A percentile compares a stretch with the other conserved stretches of the same genome.
These are phyloP conservation scores for Rhopalosiphum padi DNA, from an alignment of 1,140 invertebrate species.

Conservation along the genomic window DNA sequence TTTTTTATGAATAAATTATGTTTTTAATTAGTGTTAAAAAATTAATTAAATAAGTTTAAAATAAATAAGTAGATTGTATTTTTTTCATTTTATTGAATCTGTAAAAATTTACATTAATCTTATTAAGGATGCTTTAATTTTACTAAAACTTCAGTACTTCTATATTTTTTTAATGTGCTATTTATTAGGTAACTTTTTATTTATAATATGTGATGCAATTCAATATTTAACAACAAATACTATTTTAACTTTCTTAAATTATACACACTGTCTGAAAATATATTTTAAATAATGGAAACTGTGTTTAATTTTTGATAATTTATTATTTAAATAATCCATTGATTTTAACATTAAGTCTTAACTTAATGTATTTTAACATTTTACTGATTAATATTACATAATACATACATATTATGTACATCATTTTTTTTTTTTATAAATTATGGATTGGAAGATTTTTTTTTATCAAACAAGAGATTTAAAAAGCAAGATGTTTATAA, in stretches of 20 bases:
- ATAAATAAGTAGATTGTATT: neutral
- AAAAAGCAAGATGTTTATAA: neutral
- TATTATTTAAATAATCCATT: neutral
- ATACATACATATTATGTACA: neutral
- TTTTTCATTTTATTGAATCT: neutral
- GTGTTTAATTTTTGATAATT: neutral
- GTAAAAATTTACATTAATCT: neutral
- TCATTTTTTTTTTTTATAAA: neutral
- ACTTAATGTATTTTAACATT: neutral
- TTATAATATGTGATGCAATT: neutral
- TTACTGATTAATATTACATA: neutral
- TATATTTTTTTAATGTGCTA: neutral
- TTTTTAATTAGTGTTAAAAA: neutral
- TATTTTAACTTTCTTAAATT: neutral
- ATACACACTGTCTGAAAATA: neutral
- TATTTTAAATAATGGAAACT: neutral
- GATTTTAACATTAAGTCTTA: neutral
- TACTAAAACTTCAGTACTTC: neutral
- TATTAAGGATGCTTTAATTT: neutral
- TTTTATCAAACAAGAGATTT: neutral
- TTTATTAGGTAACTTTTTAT: neutral
- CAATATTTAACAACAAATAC: neutral
- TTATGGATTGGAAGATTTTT: neutral
- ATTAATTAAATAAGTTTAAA: neutral
- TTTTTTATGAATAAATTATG: neutral